Evolutionary conservation across 2,797 vertebrate species (phyloP).

Genomic region (Lutjanus campechanus): DNA sequence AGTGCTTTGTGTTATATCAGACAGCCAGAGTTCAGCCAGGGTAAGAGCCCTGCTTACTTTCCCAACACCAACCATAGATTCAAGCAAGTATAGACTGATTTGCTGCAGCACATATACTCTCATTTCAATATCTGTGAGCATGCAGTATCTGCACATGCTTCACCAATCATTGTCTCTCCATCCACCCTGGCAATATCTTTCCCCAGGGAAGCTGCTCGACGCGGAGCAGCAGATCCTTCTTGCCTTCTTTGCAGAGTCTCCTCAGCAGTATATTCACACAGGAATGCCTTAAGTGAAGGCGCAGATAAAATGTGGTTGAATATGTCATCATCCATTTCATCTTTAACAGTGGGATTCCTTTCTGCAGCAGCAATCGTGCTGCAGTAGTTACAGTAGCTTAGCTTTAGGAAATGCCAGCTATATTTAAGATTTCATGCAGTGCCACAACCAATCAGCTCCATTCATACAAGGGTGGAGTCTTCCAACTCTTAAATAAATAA

Average conservation of each 20-base stretch:
- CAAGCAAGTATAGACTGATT: conserved; percentile 27
- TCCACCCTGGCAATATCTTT: conserved; percentile 40
- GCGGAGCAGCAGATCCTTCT: conserved; percentile 52
- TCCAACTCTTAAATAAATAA: neutral
- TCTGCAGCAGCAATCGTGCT: neutral
- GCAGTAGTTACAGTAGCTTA: conserved; percentile 7
- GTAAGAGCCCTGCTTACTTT: conserved; percentile 41
- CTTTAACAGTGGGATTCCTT: conserved; percentile 40
- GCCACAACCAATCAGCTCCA: conserved; percentile 1
- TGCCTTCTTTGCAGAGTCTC: conserved; percentile 51
- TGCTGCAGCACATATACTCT: conserved; percentile 22
- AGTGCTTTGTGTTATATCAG: conserved; percentile 7
- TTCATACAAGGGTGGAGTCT: neutral
- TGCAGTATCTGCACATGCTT: conserved; percentile 55
- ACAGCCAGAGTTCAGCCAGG: conserved; percentile 35
- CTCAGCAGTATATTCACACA: conserved; percentile 44
- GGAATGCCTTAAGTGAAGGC: conserved; percentile 43
- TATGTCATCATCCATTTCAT: conserved; percentile 55
- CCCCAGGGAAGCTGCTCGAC: conserved; percentile 53
- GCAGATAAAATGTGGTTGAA: conserved; percentile 49
- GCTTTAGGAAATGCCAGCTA: conserved; percentile 15
- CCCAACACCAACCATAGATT: conserved; percentile 25
- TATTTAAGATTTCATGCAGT: conserved; percentile 17
- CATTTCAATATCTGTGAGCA: conserved; percentile 47
- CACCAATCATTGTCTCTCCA: conserved; percentile 59